Percentiles rank a stretch among this genome's conserved stretches.
phyloP scores from a whole-genome alignment of 2,888 invertebrate species.

The Synergus gifuensis region DNA sequence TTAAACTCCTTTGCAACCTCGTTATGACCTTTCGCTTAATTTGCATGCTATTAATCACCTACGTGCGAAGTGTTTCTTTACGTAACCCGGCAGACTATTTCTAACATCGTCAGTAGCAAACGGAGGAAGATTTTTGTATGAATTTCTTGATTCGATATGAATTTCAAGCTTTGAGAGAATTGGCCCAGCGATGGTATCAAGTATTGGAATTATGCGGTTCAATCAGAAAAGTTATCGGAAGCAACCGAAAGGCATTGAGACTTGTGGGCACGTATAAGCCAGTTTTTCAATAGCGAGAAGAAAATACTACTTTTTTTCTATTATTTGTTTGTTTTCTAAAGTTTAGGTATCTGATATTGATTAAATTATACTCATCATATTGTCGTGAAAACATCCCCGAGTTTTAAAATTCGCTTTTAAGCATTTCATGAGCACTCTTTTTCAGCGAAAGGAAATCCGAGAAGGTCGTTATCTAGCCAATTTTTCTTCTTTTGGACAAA shows the following conservation, averaged over 20 bases:
- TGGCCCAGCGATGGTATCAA: not conserved
- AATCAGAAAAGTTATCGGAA: conserved; percentile 3
- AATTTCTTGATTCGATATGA: not conserved
- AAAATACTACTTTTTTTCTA: not conserved
- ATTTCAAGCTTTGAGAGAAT: not conserved
- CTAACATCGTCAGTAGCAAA: not conserved
- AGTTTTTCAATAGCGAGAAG: not conserved
- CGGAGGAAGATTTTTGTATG: not conserved
- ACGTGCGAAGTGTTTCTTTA: conserved; percentile 25
- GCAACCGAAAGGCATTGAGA: not conserved
- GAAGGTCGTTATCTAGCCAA: conserved; percentile 7
- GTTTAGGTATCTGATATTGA: not conserved
- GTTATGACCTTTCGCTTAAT: conserved; percentile 49
- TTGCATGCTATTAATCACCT: conserved; percentile 60
- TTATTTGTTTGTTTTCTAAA: not conserved
- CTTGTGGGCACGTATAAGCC: conserved; percentile 7
- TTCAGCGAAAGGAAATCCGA: not conserved
- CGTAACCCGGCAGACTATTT: not conserved
- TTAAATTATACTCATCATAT: not conserved
- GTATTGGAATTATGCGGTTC: not conserved
- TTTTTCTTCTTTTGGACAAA: not conserved
- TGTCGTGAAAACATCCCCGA: too few species aligned
- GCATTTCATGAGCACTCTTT: not conserved
- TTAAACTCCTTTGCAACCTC: conserved; percentile 55
- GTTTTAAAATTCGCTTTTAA: not conserved